Evolutionary conservation across 2,113 vertebrate species (phyloP).

Genomic region (Gobio gobio): DNA sequence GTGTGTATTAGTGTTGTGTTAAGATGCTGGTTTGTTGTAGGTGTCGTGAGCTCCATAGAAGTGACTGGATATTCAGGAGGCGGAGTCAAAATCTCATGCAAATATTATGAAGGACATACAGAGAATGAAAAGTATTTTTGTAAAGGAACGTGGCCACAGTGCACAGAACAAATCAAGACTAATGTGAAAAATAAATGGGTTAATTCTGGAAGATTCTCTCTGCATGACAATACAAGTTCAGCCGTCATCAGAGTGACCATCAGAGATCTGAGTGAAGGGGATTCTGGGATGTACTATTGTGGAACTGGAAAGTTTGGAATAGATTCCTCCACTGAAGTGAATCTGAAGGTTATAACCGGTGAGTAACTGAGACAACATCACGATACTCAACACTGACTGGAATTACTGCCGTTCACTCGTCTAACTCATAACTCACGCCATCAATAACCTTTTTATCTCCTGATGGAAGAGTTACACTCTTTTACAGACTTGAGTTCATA

Average conservation of each 20-base stretch:
- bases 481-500: too few species aligned
- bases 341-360: neutral
- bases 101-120: neutral
- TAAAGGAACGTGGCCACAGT: neutral
- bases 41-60: neutral
- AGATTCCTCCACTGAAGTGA: neutral
- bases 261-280: slow-evolving; percentile 19
- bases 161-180: neutral
- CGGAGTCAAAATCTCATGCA: slow-evolving; percentile 9
- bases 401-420: too few species aligned
- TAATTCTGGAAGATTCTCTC: neutral
- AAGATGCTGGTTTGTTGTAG: too few species aligned
- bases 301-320: too few species aligned
- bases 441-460: too few species aligned
- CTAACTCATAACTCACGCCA: too few species aligned
- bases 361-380: too few species aligned
- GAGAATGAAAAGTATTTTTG: slow-evolving; percentile 22
- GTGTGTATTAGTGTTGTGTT: too few species aligned
- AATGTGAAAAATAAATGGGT: neutral
- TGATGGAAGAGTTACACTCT: too few species aligned
- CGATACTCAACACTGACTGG: neutral
- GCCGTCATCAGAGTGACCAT: slow-evolving; percentile 1
- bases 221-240: too few species aligned
- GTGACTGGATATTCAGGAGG: too few species aligned
- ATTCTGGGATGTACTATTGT: neutral